A percentile compares a stretch with the other conserved stretches of the same genome.
phyloP scores from a whole-genome alignment of 2,113 vertebrate species.

The Lanius collurio region DNA sequence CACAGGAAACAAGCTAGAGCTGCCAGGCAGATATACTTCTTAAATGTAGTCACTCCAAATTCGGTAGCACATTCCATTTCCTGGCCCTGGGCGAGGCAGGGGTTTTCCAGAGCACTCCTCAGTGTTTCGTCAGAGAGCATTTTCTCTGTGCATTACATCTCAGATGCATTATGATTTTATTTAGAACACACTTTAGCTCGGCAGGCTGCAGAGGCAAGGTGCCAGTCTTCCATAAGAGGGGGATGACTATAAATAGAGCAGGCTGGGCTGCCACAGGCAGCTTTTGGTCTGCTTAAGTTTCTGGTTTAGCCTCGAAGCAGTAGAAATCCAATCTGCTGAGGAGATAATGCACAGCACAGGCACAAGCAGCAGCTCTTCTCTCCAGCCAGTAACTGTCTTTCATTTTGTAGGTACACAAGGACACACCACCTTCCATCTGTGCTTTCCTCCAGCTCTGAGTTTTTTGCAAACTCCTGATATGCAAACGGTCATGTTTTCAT shows the following conservation, averaged over 20 bases:
- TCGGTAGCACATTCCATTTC: neutral
- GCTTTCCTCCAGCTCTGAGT: neutral
- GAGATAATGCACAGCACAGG: constrained; percentile 45
- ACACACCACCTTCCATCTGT: neutral
- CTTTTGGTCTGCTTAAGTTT: constrained; percentile 69
- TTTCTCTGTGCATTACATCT: neutral
- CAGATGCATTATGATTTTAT: neutral
- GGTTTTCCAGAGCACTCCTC: neutral
- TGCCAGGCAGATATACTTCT: neutral
- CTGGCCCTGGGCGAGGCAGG: neutral
- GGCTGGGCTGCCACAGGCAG: constrained; percentile 63
- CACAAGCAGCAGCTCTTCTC: constrained; percentile 48
- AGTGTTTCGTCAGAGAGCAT: neutral
- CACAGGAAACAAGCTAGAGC: neutral
- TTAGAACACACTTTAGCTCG: constrained; percentile 36
- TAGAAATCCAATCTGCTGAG: constrained; percentile 51
- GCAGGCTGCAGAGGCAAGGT: constrained; percentile 65
- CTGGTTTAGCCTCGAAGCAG: constrained; percentile 48
- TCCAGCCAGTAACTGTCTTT: constrained; percentile 44
- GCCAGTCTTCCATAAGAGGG: constrained; percentile 63
- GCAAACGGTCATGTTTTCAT: neutral
- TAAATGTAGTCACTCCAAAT: neutral
- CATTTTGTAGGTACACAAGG: constrained; percentile 21
- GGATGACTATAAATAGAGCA: constrained; percentile 71
- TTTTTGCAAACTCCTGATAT: neutral